Conservation (phyloP, 2,797 vertebrate species). For the Chanos chanos region DNA sequence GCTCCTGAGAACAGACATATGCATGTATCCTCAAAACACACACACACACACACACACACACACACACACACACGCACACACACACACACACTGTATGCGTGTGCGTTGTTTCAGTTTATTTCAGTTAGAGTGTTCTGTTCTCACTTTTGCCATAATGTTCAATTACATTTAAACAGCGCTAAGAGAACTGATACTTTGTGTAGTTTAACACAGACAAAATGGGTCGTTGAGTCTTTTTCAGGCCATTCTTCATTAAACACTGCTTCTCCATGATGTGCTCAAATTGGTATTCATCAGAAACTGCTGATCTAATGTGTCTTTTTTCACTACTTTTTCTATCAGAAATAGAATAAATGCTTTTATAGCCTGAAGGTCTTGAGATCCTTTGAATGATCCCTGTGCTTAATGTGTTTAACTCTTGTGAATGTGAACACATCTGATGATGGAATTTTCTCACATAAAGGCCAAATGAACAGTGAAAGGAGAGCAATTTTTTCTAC, state of each 20-base stretch:
- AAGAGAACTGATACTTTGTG: slow-evolving; percentile 33
- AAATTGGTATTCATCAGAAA: slow-evolving; percentile 18
- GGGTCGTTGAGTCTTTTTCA: slow-evolving; percentile 31
- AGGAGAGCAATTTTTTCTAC: not conserved
- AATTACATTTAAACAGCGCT: not conserved
- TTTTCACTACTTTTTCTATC: slow-evolving; percentile 19
- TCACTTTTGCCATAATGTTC: no score
- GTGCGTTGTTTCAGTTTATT: not conserved
- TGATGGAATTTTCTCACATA: slow-evolving; percentile 1
- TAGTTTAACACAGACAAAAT: slow-evolving; percentile 2
- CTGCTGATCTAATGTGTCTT: slow-evolving; percentile 16
- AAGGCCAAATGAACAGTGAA: slow-evolving; percentile 20
- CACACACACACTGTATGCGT: not conserved
- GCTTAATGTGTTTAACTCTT: slow-evolving; percentile 14
- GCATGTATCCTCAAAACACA: not conserved
- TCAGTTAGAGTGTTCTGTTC: no score
- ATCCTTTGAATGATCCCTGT: not conserved
- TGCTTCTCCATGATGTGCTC: slow-evolving; percentile 21
- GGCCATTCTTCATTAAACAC: slow-evolving; percentile 7
- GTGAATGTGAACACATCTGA: slow-evolving; percentile 31
- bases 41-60: not conserved
- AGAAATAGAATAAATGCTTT: slow-evolving; percentile 1
- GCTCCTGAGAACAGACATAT: not conserved
- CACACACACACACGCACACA: not conserved
- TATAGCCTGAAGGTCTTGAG: not conserved